Base-by-base conservation (phyloP, 2,888 invertebrate genomes). In the Cataglyphis cursor region DNA sequence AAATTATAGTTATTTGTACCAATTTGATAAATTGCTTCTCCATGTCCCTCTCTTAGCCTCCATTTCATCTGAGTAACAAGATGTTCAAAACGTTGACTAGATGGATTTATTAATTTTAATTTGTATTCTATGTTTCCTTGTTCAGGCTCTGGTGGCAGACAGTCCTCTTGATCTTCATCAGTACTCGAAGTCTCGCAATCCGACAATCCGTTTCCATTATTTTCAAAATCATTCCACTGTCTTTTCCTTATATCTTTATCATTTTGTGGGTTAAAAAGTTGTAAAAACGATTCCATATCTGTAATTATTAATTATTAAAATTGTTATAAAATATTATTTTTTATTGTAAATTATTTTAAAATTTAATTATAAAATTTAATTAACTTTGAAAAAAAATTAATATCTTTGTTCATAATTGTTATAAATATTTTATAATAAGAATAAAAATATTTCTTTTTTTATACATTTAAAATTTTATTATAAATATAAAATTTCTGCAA, bases 61-160 rank as follows among this genome's bases (percentile, higher is more conserved):
- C 99, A 99, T 96, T 99, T 99, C 96, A 99, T 97, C 96, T 99
- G 99, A 0, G 99, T 99, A 28, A 99, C 99, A 44, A 99, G 96
- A 95, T 99, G 99, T 95, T 99, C 99, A 93, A 99, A 97, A 84
- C 99, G 96, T 91, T 97, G 97, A 94, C 97, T 97, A 31, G 99
- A 98, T 0, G 99, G 98, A 94, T 98, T 98, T 9, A 99, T 97
- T 81, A 99, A 96, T 93, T 99, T 99, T 82, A 99, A 95, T 95
- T 99, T 99, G 95, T 99, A 99, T 95, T 99, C 99, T 44, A 99
- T 97, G 94, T 99, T 99, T 10, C 99, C 99, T 92, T 98, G 97
- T 93, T 99, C 97, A 0, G 99, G 98, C 94, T 99, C 99, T 0
- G 99, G 99, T 0, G 99, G 99, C 51, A 98, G 95, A 41, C 96